Conservation (phyloP, 2,888 invertebrate species). For the Agonopterix subpropinquella region DNA sequence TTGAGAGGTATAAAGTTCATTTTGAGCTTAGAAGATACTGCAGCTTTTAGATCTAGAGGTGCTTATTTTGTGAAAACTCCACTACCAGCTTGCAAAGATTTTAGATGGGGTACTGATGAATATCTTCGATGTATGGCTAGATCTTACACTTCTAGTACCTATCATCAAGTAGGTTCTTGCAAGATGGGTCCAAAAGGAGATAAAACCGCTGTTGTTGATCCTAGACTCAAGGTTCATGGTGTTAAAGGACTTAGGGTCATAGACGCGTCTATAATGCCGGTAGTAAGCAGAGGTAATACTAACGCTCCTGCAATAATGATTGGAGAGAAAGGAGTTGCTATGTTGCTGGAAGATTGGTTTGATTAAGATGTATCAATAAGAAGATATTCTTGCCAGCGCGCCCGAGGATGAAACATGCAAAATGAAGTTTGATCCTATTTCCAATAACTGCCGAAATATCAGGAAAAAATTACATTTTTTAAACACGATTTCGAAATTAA, state of each 20-base stretch:
- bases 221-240: constrained; percentile 79
- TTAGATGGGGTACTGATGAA: constrained; percentile 74
- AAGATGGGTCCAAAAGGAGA: constrained; percentile 75
- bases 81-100: constrained; percentile 71
- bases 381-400: too few species aligned
- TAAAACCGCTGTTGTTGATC: constrained; percentile 78
- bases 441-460: too few species aligned
- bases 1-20: constrained; percentile 76
- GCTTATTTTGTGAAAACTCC: constrained; percentile 68
- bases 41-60: constrained; percentile 72
- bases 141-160: constrained; percentile 72
- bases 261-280: constrained; percentile 89
- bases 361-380: too few species aligned
- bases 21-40: constrained; percentile 71
- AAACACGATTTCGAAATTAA: too few species aligned
- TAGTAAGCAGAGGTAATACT: constrained; percentile 84
- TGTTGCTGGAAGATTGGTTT: background rate
- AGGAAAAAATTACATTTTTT: too few species aligned
- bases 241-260: constrained; percentile 76
- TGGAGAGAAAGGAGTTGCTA: constrained; percentile 69
- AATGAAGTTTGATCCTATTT: too few species aligned
- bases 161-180: constrained; percentile 52
- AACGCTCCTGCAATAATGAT: constrained; percentile 89
- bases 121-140: constrained; percentile 79
- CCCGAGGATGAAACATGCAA: too few species aligned